Percentiles rank a stretch among this genome's conserved stretches.
These are phyloP conservation scores for Junco hyemalis DNA, from an alignment of 2,113 vertebrate genomes.

Conservation along the genomic window DNA sequence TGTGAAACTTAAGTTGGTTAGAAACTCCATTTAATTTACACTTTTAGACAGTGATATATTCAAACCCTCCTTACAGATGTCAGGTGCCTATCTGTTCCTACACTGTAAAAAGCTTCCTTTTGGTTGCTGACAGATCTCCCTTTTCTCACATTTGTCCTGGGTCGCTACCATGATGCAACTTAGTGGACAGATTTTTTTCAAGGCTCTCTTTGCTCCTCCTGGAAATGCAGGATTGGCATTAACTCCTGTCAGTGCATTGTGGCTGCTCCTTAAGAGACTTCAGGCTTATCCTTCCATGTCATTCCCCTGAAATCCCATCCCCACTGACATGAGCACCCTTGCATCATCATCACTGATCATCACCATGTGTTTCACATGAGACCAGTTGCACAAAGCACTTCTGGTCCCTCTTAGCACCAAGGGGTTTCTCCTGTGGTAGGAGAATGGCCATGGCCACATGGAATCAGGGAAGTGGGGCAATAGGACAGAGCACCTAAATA, in stretches of 20 bases:
- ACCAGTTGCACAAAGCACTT: not conserved
- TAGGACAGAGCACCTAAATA: not conserved
- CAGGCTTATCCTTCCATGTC: not conserved
- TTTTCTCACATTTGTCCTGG: not conserved
- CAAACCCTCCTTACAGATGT: not conserved
- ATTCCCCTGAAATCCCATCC: not conserved
- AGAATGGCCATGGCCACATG: not conserved
- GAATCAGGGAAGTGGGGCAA: not conserved
- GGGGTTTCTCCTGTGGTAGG: not conserved
- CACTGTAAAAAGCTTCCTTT: not conserved
- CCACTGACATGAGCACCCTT: not conserved
- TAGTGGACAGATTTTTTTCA: not conserved
- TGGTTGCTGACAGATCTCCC: not conserved
- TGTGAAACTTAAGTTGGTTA: not conserved
- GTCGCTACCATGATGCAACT: rapidly evolving
- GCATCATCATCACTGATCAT: not conserved
- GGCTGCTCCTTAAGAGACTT: not conserved
- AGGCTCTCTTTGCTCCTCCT: not conserved
- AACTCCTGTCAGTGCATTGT: not conserved
- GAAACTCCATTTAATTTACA: not conserved
- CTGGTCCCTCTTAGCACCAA: not conserved
- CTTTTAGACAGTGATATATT: not conserved
- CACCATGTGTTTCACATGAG: not conserved
- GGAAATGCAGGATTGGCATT: not conserved
- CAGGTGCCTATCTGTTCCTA: not conserved